Evolutionary conservation across 2,888 invertebrate species (phyloP).

Genomic region (Lordiphosa fenestrarum): DNA sequence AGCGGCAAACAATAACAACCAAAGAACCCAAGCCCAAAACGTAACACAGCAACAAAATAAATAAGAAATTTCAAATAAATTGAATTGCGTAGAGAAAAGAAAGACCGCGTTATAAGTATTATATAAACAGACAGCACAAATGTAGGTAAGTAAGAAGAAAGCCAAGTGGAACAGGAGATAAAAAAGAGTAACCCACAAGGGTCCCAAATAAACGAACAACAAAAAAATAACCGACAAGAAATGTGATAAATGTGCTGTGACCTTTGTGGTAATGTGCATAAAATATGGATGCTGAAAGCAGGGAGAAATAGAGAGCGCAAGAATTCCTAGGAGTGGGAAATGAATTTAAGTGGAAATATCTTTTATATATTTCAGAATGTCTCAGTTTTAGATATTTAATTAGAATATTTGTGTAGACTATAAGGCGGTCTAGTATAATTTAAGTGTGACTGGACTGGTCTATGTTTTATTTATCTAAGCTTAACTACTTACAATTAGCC

Average conservation of each 20-base stretch:
- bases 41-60: conserved; percentile 43
- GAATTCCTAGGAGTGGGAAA: conserved; percentile 5
- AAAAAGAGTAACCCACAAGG: conserved; percentile 11
- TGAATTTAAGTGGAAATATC: conserved; percentile 4
- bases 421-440: too few relatives aligned
- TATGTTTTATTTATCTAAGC: too few relatives aligned
- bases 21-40: not conserved
- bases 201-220: conserved; percentile 20
- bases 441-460: too few relatives aligned
- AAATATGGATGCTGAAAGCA: conserved; percentile 6
- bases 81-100: conserved; percentile 53
- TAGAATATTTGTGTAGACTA: too few relatives aligned
- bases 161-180: conserved; percentile 31
- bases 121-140: conserved; percentile 46
- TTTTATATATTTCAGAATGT: too few relatives aligned
- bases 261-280: conserved; percentile 60
- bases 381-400: too few relatives aligned
- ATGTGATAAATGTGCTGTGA: conserved; percentile 59
- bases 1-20: conserved; percentile 34
- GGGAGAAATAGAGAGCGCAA: not conserved
- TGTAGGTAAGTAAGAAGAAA: conserved; percentile 53
- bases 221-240: conserved; percentile 18
- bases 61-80: conserved; percentile 64
- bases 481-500: too few relatives aligned
- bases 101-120: conserved; percentile 27